These are phyloP conservation scores for Holcopasites calliopsidis DNA, from an alignment of 1,140 invertebrate genomes.

Conservation along the genomic window DNA sequence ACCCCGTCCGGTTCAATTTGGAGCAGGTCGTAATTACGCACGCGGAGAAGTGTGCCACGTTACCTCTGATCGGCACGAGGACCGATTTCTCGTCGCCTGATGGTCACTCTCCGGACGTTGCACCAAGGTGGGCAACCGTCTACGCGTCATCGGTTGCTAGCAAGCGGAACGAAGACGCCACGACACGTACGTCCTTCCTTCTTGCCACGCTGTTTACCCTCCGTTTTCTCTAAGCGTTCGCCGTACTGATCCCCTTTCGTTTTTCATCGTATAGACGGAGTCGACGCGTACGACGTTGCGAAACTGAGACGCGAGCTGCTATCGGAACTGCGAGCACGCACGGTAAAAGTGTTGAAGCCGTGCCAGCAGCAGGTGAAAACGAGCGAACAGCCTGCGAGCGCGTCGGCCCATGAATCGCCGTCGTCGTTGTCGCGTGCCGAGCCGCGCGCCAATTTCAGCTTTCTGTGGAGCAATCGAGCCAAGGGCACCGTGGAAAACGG, in stretches of 20 bases:
- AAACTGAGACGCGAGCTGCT: slow-evolving; percentile 40
- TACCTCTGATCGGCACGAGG: slow-evolving; percentile 41
- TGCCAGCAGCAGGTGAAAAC: slow-evolving; percentile 56
- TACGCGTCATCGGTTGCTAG: too few relatives aligned
- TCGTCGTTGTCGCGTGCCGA: slow-evolving; percentile 14
- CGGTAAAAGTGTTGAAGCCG: slow-evolving; percentile 54
- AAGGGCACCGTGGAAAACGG: slow-evolving; percentile 13
- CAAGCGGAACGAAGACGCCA: too few relatives aligned
- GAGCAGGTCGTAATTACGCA: slow-evolving; percentile 66
- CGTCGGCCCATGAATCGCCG: slow-evolving; percentile 34
- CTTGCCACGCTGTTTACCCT: too few relatives aligned
- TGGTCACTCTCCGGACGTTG: too few relatives aligned
- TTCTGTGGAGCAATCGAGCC: slow-evolving; percentile 68
- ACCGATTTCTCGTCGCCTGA: too few relatives aligned
- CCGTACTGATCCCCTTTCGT: too few relatives aligned
- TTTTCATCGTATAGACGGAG: too few relatives aligned
- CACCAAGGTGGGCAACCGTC: too few relatives aligned
- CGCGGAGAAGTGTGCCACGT: slow-evolving; percentile 66
- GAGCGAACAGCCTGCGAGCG: slow-evolving; percentile 49
- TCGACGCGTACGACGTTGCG: slow-evolving; percentile 30
- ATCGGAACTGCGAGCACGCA: neutral
- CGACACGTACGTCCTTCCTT: neutral
- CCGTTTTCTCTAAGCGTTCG: neutral
- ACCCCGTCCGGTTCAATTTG: slow-evolving; percentile 7
- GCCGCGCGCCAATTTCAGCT: slow-evolving; percentile 64